Base-by-base conservation (phyloP, 2,797 vertebrate genomes). In the Poeciliopsis infans region DNA sequence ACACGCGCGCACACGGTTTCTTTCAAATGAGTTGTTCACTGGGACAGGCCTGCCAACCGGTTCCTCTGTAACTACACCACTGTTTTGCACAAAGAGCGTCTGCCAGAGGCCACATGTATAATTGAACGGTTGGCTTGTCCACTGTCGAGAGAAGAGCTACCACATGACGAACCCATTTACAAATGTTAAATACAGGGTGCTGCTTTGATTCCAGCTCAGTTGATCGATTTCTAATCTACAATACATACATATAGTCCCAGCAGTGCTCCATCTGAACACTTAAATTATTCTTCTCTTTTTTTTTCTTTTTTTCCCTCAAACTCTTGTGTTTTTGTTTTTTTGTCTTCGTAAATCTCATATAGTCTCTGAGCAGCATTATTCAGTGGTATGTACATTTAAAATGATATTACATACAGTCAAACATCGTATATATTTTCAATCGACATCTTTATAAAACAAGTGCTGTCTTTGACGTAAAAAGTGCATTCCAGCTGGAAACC, bases 381-480 rank as follows among this genome's bases (percentile, higher is more conserved):
- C 88, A 89, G 89, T 94, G 90, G 88, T 96, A 96, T 95, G 94
- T 96, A 96, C 95, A 96, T 92, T 84, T 90, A 83, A 90, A 91
- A 92, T 91, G 82, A 68, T 85, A 91, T 90, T 90, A 95, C 93
- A 95, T 94, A 95, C 86, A 92, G 87, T 93, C 83, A 89, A 92
- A 94, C 90, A 89, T 84, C 80, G 72, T 87, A 79, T 91, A 53
- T 53, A 53, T 72, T 91, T 92, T 87, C 86, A 77, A 71, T 88
- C 84, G 88, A 94, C 92, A 93, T 93, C 84, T 90, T 90, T 93
- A 92, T 88, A 93, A 94, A 95, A 94, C 91, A 92, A 89, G 79
- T 86, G 90, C 83, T 89, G 85, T 90, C 79, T 87, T 83, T 80
- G 77, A 94, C 92, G 86, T 89, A 70, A 95, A 95, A 95, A 95